phyloP scores from a whole-genome alignment of 2,113 vertebrate genomes.

The Paracyprichromis sp. region DNA sequence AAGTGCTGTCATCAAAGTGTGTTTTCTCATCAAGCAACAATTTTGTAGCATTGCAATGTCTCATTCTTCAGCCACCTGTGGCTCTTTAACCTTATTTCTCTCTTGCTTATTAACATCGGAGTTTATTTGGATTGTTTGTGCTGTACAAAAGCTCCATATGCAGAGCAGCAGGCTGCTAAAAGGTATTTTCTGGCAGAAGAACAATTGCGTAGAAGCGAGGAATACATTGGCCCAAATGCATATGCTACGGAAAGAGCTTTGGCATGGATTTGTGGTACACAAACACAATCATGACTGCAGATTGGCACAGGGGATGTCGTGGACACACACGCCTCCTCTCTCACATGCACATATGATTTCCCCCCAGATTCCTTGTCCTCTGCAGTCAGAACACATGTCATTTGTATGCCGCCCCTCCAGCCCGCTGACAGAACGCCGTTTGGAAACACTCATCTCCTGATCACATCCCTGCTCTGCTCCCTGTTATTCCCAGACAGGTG shows the following conservation, averaged over 20 bases:
- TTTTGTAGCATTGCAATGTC: neutral
- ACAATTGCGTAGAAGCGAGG: neutral
- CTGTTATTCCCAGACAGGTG: conserved; percentile 51
- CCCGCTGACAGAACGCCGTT: conserved; percentile 42
- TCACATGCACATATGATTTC: conserved; percentile 43
- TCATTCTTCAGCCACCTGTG: neutral
- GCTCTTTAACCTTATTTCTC: neutral
- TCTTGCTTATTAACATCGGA: neutral
- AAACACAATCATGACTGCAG: conserved; percentile 33
- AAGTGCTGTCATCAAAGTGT: neutral
- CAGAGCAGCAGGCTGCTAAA: neutral
- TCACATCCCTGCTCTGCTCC: conserved; percentile 43
- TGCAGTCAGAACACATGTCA: conserved; percentile 39
- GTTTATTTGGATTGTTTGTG: neutral
- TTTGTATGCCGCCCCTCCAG: conserved; percentile 39
- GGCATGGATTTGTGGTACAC: conserved; percentile 6
- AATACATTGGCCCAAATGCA: neutral
- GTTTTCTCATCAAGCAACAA: neutral
- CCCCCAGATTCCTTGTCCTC: conserved; percentile 47
- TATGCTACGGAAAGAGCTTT: neutral
- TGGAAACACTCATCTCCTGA: conserved; percentile 51
- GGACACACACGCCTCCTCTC: neutral
- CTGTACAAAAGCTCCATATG: neutral
- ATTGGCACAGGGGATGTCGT: neutral
- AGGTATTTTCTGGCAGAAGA: neutral